These are phyloP conservation scores for Oxyruncus cristatus DNA, from an alignment of 2,113 vertebrate species.

Conservation along the genomic window DNA sequence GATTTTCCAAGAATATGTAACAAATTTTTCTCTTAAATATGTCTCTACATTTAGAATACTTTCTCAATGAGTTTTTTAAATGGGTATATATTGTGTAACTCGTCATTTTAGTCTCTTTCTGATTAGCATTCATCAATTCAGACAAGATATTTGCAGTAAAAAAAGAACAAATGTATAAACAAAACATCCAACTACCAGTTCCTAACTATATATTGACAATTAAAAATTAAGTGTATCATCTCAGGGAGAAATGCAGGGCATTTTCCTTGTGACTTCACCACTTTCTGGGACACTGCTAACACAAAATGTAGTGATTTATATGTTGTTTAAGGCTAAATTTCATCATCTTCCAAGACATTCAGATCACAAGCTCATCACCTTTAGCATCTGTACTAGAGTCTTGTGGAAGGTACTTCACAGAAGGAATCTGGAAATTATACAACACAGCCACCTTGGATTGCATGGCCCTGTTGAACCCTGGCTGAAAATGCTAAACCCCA, in stretches of 20 bases:
- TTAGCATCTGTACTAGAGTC: not conserved
- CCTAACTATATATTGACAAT: not conserved
- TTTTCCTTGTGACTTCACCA: not conserved
- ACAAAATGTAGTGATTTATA: fast-evolving
- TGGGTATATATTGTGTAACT: not conserved
- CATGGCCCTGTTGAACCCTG: not conserved
- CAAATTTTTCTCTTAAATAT: not conserved
- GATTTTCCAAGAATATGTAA: not conserved
- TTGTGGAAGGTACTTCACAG: not conserved
- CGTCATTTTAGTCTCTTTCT: not conserved
- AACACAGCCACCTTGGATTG: not conserved
- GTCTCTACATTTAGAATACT: not conserved
- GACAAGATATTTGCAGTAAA: not conserved
- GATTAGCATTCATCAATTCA: not conserved
- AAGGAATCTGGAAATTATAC: not conserved
- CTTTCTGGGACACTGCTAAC: not conserved
- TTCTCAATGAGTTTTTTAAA: not conserved
- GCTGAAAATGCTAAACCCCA: fast-evolving
- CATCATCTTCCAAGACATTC: not conserved
- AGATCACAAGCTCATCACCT: not conserved
- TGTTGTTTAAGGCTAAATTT: not conserved
- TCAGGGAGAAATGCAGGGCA: not conserved
- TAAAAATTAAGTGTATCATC: not conserved
- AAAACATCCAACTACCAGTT: not conserved
- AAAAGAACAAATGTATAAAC: not conserved